These are phyloP conservation scores for Cartodere bifasciata DNA, from an alignment of 2,888 invertebrate species.

Conservation along the genomic window DNA sequence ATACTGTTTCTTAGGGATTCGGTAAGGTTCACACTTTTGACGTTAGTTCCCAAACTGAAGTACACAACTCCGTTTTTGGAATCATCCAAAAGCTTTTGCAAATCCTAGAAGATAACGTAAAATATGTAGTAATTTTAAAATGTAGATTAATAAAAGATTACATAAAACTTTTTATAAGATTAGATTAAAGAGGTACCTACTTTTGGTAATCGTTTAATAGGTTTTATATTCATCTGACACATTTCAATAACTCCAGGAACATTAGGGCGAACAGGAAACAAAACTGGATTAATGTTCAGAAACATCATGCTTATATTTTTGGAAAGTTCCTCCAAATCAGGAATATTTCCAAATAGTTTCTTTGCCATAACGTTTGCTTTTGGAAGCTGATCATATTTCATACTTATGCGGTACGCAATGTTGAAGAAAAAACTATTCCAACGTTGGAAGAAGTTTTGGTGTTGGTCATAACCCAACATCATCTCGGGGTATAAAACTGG, in stretches of 20 bases:
- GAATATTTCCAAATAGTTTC: constrained; percentile 16
- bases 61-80: constrained; percentile 17
- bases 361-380: constrained; percentile 16
- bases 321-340: constrained; percentile 16
- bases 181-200: constrained; percentile 20
- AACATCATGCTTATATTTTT: constrained; percentile 30
- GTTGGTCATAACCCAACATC: no score
- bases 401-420: no score
- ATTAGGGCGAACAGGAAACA: constrained; percentile 28
- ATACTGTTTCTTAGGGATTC: constrained; percentile 12
- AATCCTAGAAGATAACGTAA: constrained; percentile 12
- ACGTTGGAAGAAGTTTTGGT: no score
- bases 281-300: constrained; percentile 30
- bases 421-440: no score
- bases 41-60: constrained; percentile 19
- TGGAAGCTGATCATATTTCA: constrained; percentile 10
- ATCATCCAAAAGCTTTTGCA: constrained; percentile 17
- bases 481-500: constrained; percentile 14
- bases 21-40: constrained; percentile 13
- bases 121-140: constrained; percentile 1
- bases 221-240: constrained; percentile 29
- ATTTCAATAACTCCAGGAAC: constrained; percentile 32
- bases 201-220: constrained; percentile 30
- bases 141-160: not conserved
- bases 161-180: constrained; percentile 5